phyloP scores from a whole-genome alignment of 2,797 vertebrate genomes.

The Gila robusta region DNA sequence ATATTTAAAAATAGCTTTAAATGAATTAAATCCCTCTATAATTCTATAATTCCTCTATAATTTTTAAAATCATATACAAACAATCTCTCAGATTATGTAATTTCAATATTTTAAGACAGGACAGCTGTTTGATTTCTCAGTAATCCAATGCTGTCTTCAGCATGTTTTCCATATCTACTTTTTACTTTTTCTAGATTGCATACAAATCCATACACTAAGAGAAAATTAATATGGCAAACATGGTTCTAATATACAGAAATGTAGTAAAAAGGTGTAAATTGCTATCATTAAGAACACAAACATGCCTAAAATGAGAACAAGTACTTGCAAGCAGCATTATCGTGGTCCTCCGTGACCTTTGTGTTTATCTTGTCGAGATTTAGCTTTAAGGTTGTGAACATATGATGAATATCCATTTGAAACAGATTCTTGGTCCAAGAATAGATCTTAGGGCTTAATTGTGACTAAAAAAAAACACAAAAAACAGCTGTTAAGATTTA shows the following conservation, averaged over 20 bases:
- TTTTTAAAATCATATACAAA: background rate
- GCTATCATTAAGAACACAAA: background rate
- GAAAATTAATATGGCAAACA: background rate
- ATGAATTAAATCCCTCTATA: background rate
- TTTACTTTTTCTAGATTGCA: background rate
- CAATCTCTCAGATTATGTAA: background rate
- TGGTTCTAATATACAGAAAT: background rate
- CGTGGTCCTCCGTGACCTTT: background rate
- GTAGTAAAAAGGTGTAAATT: background rate
- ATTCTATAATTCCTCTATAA: background rate
- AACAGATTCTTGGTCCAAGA: constrained; percentile 26
- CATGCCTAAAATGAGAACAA: constrained; percentile 3
- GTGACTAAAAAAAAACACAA: background rate
- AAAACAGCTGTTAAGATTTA: constrained; percentile 53
- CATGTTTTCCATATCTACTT: background rate
- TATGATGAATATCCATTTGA: constrained; percentile 11
- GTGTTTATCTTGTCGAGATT: constrained; percentile 10
- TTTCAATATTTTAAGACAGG: background rate
- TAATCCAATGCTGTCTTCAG: background rate
- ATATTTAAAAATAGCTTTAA: background rate
- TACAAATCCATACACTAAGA: background rate
- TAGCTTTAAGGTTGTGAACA: constrained; percentile 16
- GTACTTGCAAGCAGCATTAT: background rate
- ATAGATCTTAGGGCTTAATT: constrained; percentile 24
- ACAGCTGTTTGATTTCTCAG: background rate